phyloP scores from a whole-genome alignment of 2,797 vertebrate species.

The Trematomus bernacchii region DNA sequence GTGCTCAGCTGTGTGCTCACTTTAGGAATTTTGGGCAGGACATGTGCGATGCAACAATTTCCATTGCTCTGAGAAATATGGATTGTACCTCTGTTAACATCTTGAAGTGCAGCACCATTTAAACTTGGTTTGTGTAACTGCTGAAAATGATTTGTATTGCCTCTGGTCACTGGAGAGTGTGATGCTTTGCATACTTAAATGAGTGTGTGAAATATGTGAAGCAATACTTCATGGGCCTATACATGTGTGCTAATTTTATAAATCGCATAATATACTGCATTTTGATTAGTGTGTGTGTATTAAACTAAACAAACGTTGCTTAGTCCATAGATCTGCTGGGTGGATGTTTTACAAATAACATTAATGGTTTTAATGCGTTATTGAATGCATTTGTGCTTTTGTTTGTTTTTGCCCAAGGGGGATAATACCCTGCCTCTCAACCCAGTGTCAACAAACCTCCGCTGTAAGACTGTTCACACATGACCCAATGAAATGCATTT shows the following conservation, averaged over 20 bases:
- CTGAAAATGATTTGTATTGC: constrained; percentile 22
- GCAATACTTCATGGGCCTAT: constrained; percentile 6
- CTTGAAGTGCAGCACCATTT: constrained; percentile 12
- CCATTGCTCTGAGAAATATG: constrained; percentile 1
- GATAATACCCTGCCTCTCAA: constrained; percentile 51
- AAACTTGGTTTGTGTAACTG: constrained; percentile 25
- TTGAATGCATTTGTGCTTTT: constrained; percentile 60
- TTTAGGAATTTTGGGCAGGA: constrained; percentile 12
- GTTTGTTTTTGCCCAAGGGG: constrained; percentile 65
- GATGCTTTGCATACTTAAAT: constrained; percentile 27
- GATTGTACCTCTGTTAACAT: constrained; percentile 6
- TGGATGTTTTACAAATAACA: constrained; percentile 48
- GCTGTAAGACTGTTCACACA: constrained; percentile 51
- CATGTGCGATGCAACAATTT: constrained; percentile 24
- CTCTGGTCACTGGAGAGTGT: constrained; percentile 16
- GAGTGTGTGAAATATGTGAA: constrained; percentile 15
- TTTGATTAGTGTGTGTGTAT: constrained; percentile 20
- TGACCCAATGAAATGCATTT: constrained; percentile 54
- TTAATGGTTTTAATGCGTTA: constrained; percentile 53
- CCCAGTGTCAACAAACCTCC: constrained; percentile 58
- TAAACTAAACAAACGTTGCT: constrained; percentile 35
- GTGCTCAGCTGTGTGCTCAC: constrained; percentile 9
- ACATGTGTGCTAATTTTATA: constrained; percentile 19
- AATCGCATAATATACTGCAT: constrained; percentile 16
- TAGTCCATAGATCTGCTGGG: constrained; percentile 41